Base-by-base conservation (phyloP, 1,140 invertebrate genomes). In the Pseudomyrmex gracilis region DNA sequence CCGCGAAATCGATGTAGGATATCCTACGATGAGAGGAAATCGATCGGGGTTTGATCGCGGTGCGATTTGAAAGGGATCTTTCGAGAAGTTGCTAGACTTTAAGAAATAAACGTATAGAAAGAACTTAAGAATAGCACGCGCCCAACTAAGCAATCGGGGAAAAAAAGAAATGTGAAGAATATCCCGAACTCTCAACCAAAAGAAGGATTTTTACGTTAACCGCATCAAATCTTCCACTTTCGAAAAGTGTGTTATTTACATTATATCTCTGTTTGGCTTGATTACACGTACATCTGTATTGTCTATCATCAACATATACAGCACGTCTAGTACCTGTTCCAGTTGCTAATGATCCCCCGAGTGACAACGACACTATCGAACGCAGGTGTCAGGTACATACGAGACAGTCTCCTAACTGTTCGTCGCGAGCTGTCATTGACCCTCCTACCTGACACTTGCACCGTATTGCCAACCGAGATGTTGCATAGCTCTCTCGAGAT, bases 361-460 rank as follows among this genome's bases (percentile, higher is more conserved):
- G 34, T 67, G 66, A 70, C 66, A 58, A 80, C 9, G 15, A 24
- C 66, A 60, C 15, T 12, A 47, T 78, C 53, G 15, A 20, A 70
- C 53, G 43, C 64, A 80, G 66, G 66, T 80, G 76, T 80, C 76
- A 80, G 8, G 20, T 49, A 53, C 76, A 78, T 43, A 77, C 22
- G 47, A 49, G 66, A 53, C 66, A 20, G 53, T 49, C 17, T 64
- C 43, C 49, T 22, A 83, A 64, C 63, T 17, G 49, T 61, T 83
- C 61, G 3, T 64, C 22, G 17, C 12, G 10, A 15, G 17, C 63
- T 83, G 24, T 58, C 49, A 78, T 70, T 77, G 58, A 64, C 45
- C 22, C 53, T 20, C 60, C 20, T 49, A 45, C 12, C 78, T 82
- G 68, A 82, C 49, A 61, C 13, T 82, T 5, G 49, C 78, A 64